A percentile compares a stretch with the other conserved stretches of the same genome.
Evolutionary conservation across 2,113 vertebrate species (phyloP).

Genomic region (Notothenia rossii): DNA sequence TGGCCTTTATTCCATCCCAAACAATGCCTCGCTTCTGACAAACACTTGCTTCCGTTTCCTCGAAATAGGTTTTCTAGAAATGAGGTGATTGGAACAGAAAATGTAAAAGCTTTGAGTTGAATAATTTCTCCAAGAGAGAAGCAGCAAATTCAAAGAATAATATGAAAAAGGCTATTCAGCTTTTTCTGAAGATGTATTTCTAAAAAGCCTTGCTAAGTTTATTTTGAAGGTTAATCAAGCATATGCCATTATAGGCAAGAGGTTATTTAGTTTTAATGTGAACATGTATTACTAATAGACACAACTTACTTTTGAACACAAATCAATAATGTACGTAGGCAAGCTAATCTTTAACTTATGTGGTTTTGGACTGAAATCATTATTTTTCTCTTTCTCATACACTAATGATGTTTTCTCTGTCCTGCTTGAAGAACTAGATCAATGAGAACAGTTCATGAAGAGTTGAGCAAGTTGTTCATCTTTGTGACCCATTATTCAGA

Average conservation of each 20-base stretch:
- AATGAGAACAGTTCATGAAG: slow-evolving; percentile 25
- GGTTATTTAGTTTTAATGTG: too few relatives aligned
- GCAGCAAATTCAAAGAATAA: neutral
- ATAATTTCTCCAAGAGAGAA: neutral
- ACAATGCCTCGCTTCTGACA: neutral
- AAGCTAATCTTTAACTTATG: neutral
- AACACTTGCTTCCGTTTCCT: neutral
- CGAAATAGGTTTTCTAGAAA: neutral
- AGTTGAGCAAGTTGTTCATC: slow-evolving; percentile 17
- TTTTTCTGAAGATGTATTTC: neutral
- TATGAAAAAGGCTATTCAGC: neutral
- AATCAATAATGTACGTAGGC: neutral
- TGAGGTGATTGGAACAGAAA: neutral
- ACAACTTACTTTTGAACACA: neutral
- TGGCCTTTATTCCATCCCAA: neutral
- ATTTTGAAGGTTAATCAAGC: too few relatives aligned
- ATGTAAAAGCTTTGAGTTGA: neutral
- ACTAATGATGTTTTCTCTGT: neutral
- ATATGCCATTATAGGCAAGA: too few relatives aligned
- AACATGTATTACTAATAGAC: too few relatives aligned
- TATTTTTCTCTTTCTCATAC: neutral
- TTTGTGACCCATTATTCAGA: slow-evolving; percentile 5
- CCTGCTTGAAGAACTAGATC: slow-evolving; percentile 1
- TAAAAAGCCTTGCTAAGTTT: neutral
- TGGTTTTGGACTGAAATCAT: neutral